Conservation (phyloP, 2,113 vertebrate genomes). For the Melozone crissalis region DNA sequence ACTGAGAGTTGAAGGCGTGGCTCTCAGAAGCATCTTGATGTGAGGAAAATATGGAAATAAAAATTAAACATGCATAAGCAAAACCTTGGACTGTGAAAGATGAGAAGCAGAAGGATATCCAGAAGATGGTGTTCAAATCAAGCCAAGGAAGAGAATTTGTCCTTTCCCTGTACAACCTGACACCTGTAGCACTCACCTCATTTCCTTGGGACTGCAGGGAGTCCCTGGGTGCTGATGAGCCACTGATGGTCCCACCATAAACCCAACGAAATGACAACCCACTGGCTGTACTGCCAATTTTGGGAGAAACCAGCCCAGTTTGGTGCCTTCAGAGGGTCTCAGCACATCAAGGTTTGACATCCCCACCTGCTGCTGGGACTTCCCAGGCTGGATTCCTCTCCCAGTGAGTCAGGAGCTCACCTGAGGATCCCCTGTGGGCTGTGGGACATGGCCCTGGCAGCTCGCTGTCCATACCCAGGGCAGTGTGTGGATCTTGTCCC, state of each 20-base stretch:
- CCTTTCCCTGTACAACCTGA: not conserved
- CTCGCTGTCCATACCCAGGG: not conserved
- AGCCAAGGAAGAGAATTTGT: not conserved
- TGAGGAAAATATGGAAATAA: not conserved
- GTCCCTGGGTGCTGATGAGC: not conserved
- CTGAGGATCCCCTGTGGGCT: not conserved
- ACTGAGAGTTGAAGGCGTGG: not conserved
- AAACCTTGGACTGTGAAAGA: not conserved
- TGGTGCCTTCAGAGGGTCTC: not conserved
- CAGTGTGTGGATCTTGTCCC: not conserved
- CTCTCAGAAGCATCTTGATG: not conserved
- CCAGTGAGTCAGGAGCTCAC: not conserved
- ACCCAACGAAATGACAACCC: not conserved
- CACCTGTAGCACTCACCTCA: fast-evolving
- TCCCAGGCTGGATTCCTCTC: not conserved
- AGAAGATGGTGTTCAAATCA: not conserved
- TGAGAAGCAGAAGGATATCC: not conserved
- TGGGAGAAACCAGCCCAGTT: fast-evolving
- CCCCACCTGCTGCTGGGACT: not conserved
- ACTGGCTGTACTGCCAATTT: not conserved
- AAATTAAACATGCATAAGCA: not conserved
- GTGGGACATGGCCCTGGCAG: not conserved
- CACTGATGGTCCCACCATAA: not conserved
- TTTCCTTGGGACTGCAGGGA: fast-evolving
- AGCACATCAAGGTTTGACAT: not conserved